Percentiles rank a stretch among this genome's conserved stretches.
Conservation (phyloP, 1,140 invertebrate species). For the Sinella curviseta region DNA sequence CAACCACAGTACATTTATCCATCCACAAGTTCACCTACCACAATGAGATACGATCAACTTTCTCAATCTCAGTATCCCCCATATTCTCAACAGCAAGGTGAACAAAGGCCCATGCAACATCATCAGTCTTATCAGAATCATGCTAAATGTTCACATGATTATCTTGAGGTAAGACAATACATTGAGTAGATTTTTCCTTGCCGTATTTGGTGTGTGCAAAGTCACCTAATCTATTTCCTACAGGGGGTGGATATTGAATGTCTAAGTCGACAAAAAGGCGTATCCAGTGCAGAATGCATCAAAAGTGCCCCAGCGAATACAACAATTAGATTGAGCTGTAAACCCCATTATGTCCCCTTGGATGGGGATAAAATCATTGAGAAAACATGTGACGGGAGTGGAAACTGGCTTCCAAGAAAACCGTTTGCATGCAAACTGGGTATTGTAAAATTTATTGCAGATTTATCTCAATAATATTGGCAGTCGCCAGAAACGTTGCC, state of each 20-base stretch:
- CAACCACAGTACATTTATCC: no score
- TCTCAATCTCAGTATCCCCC: no score
- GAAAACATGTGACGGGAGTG: not conserved
- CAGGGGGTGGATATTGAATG: constrained; percentile 15
- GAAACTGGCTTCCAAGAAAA: constrained; percentile 5
- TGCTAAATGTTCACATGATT: no score
- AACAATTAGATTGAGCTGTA: not conserved
- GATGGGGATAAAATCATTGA: not conserved
- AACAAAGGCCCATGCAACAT: no score
- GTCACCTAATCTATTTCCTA: not conserved
- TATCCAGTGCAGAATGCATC: not conserved
- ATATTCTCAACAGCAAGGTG: no score
- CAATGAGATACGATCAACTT: no score
- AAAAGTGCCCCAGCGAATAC: constrained; percentile 13
- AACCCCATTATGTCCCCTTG: not conserved
- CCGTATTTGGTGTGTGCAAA: no score
- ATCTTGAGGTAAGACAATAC: no score
- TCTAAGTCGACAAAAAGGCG: not conserved
- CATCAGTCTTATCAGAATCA: no score
- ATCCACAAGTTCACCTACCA: no score
- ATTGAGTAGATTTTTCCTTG: constrained; percentile 1
- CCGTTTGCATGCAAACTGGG: constrained; percentile 1
- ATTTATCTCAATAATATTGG: not conserved
- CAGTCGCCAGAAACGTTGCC: not conserved
- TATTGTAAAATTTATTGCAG: not conserved